These are phyloP conservation scores for Machimus rusticus DNA, from an alignment of 2,888 invertebrate genomes.

Conservation along the genomic window DNA sequence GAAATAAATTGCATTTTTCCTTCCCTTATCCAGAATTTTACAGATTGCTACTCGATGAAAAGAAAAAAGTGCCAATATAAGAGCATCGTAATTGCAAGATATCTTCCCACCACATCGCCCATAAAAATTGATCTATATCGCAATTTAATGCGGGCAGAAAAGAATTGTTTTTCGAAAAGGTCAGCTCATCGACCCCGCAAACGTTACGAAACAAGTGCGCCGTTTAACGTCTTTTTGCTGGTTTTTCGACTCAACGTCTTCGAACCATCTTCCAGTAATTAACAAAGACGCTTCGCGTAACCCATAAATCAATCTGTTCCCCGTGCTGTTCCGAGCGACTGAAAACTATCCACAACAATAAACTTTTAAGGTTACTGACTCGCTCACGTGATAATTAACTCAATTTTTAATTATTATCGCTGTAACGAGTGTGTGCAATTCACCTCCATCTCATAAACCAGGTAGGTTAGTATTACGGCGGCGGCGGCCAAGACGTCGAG, in stretches of 20 bases:
- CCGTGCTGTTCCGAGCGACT: background rate
- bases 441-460: background rate
- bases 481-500: background rate
- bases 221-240: background rate
- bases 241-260: background rate
- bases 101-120: background rate
- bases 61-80: background rate
- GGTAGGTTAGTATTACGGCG: conserved; percentile 30
- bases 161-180: background rate
- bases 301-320: conserved; percentile 6
- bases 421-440: background rate
- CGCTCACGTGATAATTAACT: conserved; percentile 6
- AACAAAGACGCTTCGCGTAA: background rate
- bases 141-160: background rate
- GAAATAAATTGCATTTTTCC: background rate
- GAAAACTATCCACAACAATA: conserved; percentile 6
- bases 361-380: conserved; percentile 23
- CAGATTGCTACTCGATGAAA: background rate
- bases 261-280: background rate
- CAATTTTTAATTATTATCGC: background rate
- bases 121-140: background rate
- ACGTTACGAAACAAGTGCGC: background rate
- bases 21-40: background rate
- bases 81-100: background rate
- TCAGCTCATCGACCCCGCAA: background rate